phyloP scores from a whole-genome alignment of 2,888 invertebrate genomes.

The Drosophila limbata region DNA sequence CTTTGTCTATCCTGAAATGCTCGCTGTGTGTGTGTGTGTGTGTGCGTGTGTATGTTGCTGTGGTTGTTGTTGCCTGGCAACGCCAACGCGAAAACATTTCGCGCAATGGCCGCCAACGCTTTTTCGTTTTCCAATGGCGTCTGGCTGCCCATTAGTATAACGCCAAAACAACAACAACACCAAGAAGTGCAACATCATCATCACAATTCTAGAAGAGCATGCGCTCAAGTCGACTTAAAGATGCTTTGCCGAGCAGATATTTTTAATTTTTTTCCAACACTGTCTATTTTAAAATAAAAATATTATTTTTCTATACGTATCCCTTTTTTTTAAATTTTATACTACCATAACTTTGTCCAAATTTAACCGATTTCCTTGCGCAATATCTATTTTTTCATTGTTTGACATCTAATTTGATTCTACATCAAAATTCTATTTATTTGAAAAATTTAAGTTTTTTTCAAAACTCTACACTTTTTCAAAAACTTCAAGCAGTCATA shows the following conservation, averaged over 20 bases:
- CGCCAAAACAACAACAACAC: constrained; percentile 19
- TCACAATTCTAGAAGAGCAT: neutral
- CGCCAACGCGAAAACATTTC: constrained; percentile 63
- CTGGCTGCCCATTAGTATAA: constrained; percentile 67
- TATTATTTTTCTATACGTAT: too few relatives aligned
- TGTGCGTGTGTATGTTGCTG: constrained; percentile 12
- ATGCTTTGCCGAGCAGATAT: neutral
- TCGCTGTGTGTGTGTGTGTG: neutral
- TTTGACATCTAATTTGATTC: too few relatives aligned
- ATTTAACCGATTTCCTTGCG: too few relatives aligned
- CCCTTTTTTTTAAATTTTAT: too few relatives aligned
- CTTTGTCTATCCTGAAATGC: constrained; percentile 34
- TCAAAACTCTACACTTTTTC: too few relatives aligned
- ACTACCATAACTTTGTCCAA: too few relatives aligned
- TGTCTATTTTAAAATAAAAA: too few relatives aligned
- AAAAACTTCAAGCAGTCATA: too few relatives aligned
- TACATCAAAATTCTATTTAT: too few relatives aligned
- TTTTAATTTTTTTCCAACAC: too few relatives aligned
- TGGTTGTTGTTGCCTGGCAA: constrained; percentile 51
- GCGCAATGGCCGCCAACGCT: constrained; percentile 63
- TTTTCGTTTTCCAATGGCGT: constrained; percentile 68
- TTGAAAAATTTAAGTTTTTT: too few relatives aligned
- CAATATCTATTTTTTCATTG: too few relatives aligned
- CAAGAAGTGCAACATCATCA: constrained; percentile 3
- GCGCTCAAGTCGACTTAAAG: neutral